phyloP scores from a whole-genome alignment of 2,888 invertebrate species.

The Limenitis camilla region DNA sequence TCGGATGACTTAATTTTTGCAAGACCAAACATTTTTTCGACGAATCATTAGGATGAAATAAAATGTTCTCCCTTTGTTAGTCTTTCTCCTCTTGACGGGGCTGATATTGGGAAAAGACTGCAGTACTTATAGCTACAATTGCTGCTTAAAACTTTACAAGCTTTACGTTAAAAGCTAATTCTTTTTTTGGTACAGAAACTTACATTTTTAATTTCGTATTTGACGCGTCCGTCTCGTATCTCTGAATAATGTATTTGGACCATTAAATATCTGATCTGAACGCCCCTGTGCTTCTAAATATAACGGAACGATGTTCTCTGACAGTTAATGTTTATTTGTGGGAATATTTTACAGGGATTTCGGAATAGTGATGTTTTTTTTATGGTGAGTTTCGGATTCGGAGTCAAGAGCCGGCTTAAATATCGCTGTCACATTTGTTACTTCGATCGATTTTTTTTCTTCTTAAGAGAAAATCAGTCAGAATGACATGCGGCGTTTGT shows the following conservation, averaged over 20 bases:
- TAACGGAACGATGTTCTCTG: slow-evolving; percentile 42
- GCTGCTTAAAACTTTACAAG: slow-evolving; percentile 7
- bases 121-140: slow-evolving; percentile 1
- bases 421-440: slow-evolving; percentile 18
- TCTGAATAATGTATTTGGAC: slow-evolving; percentile 54
- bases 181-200: slow-evolving; percentile 38
- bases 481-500: too few species aligned
- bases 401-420: slow-evolving; percentile 18
- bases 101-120: not conserved
- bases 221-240: slow-evolving; percentile 57
- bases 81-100: slow-evolving; percentile 12
- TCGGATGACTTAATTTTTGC: slow-evolving; percentile 40
- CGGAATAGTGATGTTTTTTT: slow-evolving; percentile 37
- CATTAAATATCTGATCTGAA: slow-evolving; percentile 54
- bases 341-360: slow-evolving; percentile 40
- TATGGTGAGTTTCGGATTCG: slow-evolving; percentile 18
- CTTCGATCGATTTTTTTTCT: slow-evolving; percentile 14
- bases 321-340: slow-evolving; percentile 60
- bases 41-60: slow-evolving; percentile 24
- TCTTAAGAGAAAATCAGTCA: too few species aligned
- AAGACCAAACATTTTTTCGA: slow-evolving; percentile 35
- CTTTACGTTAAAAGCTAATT: slow-evolving; percentile 41
- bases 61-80: slow-evolving; percentile 22
- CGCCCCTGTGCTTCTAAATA: slow-evolving; percentile 56
- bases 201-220: slow-evolving; percentile 40